A percentile compares a stretch with the other conserved stretches of the same genome.
These are phyloP conservation scores for Chrysodeixis includens DNA, from an alignment of 2,888 invertebrate genomes.

Conservation along the genomic window DNA sequence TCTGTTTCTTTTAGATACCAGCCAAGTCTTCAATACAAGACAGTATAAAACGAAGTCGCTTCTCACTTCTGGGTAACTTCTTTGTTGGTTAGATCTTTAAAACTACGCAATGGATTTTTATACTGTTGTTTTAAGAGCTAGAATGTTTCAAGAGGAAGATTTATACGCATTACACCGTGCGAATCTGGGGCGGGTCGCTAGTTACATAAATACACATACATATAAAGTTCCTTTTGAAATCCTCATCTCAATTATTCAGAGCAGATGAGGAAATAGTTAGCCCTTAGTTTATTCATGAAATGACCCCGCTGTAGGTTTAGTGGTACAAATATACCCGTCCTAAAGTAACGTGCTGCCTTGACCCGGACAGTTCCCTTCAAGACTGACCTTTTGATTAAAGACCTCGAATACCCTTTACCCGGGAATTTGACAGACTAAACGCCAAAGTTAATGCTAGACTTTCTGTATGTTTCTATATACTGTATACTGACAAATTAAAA, in stretches of 20 bases:
- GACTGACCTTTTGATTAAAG: conserved; percentile 2
- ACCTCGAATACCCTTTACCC: not conserved
- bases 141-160: too few species aligned
- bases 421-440: not conserved
- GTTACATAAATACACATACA: not conserved
- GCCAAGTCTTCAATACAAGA: too few species aligned
- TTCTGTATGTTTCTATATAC: not conserved
- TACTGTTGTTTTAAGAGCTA: too few species aligned
- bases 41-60: too few species aligned
- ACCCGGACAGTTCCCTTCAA: not conserved
- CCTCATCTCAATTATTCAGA: not conserved
- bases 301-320: not conserved
- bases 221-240: not conserved
- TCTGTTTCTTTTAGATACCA: too few species aligned
- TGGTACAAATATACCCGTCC: conserved; percentile 1
- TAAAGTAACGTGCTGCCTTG: not conserved
- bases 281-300: not conserved
- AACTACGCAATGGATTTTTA: too few species aligned
- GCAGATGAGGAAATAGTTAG: conserved; percentile 1
- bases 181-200: too few species aligned
- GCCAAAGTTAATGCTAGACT: not conserved
- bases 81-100: too few species aligned
- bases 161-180: too few species aligned
- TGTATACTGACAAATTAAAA: too few species aligned
- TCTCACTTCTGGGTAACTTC: too few species aligned